Evolutionary conservation across 2,797 vertebrate genomes (phyloP), one percentile per base, ranked within the genome.

Genomic region (Rhinatrema bivittatum): DNA sequence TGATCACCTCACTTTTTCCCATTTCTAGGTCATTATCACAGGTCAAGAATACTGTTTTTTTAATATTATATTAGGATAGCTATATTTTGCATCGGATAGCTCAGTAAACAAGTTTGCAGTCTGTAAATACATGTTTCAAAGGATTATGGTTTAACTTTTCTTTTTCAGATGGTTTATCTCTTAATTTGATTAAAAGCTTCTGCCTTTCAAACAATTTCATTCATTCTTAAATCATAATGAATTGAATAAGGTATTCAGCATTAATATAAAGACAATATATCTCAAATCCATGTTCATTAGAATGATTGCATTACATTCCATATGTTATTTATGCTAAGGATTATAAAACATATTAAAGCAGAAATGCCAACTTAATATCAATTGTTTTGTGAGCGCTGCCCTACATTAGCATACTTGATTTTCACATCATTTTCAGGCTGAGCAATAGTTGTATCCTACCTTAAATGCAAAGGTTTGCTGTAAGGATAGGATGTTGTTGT

Each of bases 381-480:
- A 20, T 23, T 50, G 13, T 34, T 32, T 28, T 52, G 25, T 33
- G 39, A 53, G 12, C 1, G 5, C n/a, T 56, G 18, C 25, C 13
- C 25, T 26, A 30, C 46, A 44, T 50, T 68, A 51, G 16, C 25
- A 20, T 33, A 44, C 62, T 69, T 1, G 46, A 65, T 59, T 61
- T 65, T 33, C 24, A 44, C 23, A 36, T 63, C 5, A 56, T 60
- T 73, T 65, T 51, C 29, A 63, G 51, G 46, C 21, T 44, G 28
- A 52, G 29, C 9, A 33, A 29, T 45, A 33, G 32, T 20, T 20
- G 18, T 31, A 17, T 36, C 13, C 7, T 24, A 10, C 27, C 66
- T 65, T 46, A 42, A 72, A 60, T 67, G 29, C 39, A 42, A 2
- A 0, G 29, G 36, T 58, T 56, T 38, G 31, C 34, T 42, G 35